phyloP scores from a whole-genome alignment of 2,888 invertebrate species.

The Carpatolechia fugitivella region DNA sequence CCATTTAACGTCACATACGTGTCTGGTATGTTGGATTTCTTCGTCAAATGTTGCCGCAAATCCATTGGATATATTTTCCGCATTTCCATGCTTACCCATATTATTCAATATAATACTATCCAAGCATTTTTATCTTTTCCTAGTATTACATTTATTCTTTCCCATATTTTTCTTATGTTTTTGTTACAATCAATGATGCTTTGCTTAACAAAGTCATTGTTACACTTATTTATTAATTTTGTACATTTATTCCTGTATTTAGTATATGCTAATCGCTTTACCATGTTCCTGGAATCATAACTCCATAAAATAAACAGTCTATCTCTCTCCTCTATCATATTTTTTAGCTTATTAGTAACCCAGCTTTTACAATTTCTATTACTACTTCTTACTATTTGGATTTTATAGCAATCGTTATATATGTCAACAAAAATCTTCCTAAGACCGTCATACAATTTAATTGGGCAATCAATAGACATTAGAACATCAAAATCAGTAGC shows the following conservation, averaged over 20 bases:
- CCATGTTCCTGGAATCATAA: conserved; percentile 23
- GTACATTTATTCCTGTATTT: conserved; percentile 15
- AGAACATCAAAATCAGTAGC: background rate
- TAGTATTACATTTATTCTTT: too few relatives aligned
- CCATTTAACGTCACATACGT: too few relatives aligned
- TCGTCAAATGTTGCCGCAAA: too few relatives aligned
- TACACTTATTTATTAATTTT: conserved; percentile 10
- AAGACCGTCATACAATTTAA: background rate
- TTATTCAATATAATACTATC: too few relatives aligned
- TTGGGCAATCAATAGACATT: conserved; percentile 3
- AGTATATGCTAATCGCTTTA: conserved; percentile 22
- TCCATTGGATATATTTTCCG: too few relatives aligned
- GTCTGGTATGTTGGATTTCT: too few relatives aligned
- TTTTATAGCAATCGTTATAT: background rate
- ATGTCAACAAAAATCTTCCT: background rate
- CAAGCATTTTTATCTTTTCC: too few relatives aligned
- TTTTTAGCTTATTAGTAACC: conserved; percentile 6
- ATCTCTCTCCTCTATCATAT: conserved; percentile 17
- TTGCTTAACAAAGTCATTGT: conserved; percentile 14
- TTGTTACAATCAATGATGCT: too few relatives aligned
- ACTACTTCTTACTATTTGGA: background rate
- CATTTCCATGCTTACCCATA: too few relatives aligned
- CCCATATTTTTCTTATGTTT: too few relatives aligned
- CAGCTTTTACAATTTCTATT: conserved; percentile 7
- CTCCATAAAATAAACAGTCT: conserved; percentile 20